phyloP scores from a whole-genome alignment of 2,888 invertebrate genomes.

The Andrena marginata region DNA sequence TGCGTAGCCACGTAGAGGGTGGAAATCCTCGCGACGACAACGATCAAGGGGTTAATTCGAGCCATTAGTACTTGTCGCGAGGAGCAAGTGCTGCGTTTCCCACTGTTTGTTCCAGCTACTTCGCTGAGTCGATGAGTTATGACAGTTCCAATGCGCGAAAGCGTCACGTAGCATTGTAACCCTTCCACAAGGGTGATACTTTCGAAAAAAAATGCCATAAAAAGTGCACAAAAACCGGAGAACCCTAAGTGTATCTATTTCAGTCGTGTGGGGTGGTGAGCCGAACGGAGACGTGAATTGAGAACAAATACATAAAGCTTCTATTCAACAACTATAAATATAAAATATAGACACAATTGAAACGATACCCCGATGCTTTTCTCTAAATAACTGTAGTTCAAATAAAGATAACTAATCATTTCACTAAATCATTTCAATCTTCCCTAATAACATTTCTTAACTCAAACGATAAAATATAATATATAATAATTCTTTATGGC shows the following conservation, averaged over 20 bases:
- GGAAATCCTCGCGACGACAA: constrained; percentile 45
- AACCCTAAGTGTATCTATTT: constrained; percentile 1
- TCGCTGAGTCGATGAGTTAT: constrained; percentile 68
- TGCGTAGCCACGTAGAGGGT: constrained; percentile 35
- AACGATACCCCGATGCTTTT: too few relatives aligned
- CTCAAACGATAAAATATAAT: too few relatives aligned
- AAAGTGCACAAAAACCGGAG: constrained; percentile 46
- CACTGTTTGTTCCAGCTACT: constrained; percentile 69
- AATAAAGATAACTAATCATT: too few relatives aligned
- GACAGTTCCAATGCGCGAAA: constrained; percentile 63
- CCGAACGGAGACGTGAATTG: constrained; percentile 20
- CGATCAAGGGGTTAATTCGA: constrained; percentile 72
- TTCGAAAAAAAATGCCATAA: constrained; percentile 58
- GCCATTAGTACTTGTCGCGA: constrained; percentile 63
- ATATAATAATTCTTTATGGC: too few relatives aligned
- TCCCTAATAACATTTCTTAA: too few relatives aligned
- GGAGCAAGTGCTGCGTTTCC: constrained; percentile 67
- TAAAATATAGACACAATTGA: too few relatives aligned
- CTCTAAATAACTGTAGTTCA: too few relatives aligned
- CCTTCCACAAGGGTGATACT: constrained; percentile 50
- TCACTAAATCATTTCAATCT: too few relatives aligned
- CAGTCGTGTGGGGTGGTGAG: not conserved
- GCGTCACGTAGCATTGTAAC: constrained; percentile 42
- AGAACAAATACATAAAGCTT: not conserved
- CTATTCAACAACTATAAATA: too few relatives aligned